Evolutionary conservation across 2,888 invertebrate species (phyloP).

Genomic region (Nowickia ferox): DNA sequence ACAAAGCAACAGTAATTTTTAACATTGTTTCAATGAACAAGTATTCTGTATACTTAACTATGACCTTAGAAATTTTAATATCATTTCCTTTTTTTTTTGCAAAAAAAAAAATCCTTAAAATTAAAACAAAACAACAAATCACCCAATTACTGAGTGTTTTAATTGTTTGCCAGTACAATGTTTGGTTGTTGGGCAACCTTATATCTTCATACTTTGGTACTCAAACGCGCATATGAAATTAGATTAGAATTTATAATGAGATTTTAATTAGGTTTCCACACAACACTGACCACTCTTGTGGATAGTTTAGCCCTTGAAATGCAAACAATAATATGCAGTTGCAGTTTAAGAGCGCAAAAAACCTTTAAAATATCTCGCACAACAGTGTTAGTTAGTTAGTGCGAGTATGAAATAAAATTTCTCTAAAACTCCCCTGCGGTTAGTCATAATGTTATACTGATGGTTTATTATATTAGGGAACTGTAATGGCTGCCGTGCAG

Average conservation of each 20-base stretch:
- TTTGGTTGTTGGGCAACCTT: slow-evolving; percentile 39
- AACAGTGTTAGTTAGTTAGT: slow-evolving; percentile 4
- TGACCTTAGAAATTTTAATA: background rate
- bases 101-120: slow-evolving; percentile 4
- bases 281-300: slow-evolving; percentile 63
- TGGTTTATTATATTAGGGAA: background rate
- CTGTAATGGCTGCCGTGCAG: slow-evolving; percentile 28
- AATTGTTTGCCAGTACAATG: slow-evolving; percentile 44
- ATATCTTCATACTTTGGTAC: slow-evolving; percentile 46
- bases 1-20: background rate
- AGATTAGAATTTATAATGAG: slow-evolving; percentile 67
- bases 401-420: slow-evolving; percentile 11
- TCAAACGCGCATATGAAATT: slow-evolving; percentile 63
- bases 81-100: background rate
- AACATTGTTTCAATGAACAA: too few species aligned
- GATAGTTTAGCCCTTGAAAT: slow-evolving; percentile 33
- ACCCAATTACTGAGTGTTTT: slow-evolving; percentile 51
- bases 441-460: background rate
- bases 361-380: slow-evolving; percentile 4
- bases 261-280: slow-evolving; percentile 71
- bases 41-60: background rate
- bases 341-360: background rate
- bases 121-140: slow-evolving; percentile 27
- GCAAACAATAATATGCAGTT: background rate
- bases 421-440: slow-evolving; percentile 25